Base-by-base conservation (phyloP, 2,888 invertebrate species). In the Lithophane socia region DNA sequence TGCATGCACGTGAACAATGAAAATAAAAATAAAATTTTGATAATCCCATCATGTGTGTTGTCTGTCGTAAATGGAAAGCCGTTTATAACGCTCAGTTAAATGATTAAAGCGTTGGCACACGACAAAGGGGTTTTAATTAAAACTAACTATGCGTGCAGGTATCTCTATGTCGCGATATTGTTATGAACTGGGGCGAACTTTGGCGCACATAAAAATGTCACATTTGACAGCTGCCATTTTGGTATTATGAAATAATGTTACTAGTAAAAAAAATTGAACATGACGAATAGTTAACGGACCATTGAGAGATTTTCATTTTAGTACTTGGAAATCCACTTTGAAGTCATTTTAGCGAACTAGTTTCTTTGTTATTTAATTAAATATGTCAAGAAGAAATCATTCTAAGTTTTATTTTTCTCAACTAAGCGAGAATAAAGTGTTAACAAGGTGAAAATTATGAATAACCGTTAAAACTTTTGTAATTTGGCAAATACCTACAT, bases 81-180 rank as follows among this genome's bases (percentile, higher is more conserved):
- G 70, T 63, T 75, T 77, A 73, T 79, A 79, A 71, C 78, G 73
- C 75, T 54, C 84, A 76, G 68, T 79, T 79, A 74, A 77, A 78
- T 86, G 47, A 78, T 80, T 85, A 78, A 79, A 79, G 44, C 86
- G 76, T 37, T 69, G 83, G 74, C 74, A 78, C 71, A 75, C 74
- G 84, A 86, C 86, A 88, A 86, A 85, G 83, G 61, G 61, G 63
- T 24, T 86, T 87, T 85, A 88, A 86, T 86, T 83, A 88, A 86
- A 86, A 79, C 67, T 73, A 85, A 84, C 85, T 78, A 84, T 82
- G 77, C 76, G 72, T 77, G 79, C 76, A 84, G 84, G 78, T 88
- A 82, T 86, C 66, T 72, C 73, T 73, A 67, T 44, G 72, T 65
- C 60, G 67, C 49, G 69, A 73, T 86, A 77, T 79, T 79, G 74